Base-by-base conservation (phyloP, 2,888 invertebrate species). In the Drosophila phalerata region DNA sequence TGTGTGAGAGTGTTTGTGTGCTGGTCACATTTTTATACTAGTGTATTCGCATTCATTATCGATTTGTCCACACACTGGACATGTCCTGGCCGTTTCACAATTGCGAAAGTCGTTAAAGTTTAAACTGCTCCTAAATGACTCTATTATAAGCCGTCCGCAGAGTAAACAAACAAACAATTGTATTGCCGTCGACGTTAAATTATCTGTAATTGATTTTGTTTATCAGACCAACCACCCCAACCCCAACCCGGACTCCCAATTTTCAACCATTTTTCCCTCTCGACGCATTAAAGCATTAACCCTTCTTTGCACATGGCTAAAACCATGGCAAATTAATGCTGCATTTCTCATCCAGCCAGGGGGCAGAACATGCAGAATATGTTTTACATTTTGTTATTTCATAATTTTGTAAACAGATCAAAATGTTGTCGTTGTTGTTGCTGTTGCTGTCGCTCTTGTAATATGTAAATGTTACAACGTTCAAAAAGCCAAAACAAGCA, bases 121-220 rank as follows among this genome's bases (percentile, higher is more conserved):
- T 86, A 73, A 87, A 87, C 77, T 84, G 75, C 72, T 73, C 72
- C 85, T 77, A 85, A 85, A 88, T 85, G 88, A 89, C 89, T 88
- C 75, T 85, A 87, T 85, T 85, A 84, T 71, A 71, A 60, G 68
- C 65, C 55, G 63, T 60, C 67, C 69, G 53, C 65, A 61, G 74
- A 64, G 79, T 74, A 78, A 77, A 80, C 77, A 74, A 76, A 81
- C 70, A 79, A 81, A 67, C 80, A 73, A 72, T 70, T 66, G 63
- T 66, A 65, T 64, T 62, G 62, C 57, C 78, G 55, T 63, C 56
- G 49, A 69, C 65, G 69, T 77, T 84, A 85, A 85, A 82, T 89
- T 82, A 80, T 78, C 80, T 87, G 85, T 85, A 85, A 85, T 89
- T 85, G 85, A 89, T 88, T 88, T 88, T 87, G 82, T 81, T 87